Evolutionary conservation across 2,888 invertebrate genomes (phyloP).

Genomic region (Myopa testacea): DNA sequence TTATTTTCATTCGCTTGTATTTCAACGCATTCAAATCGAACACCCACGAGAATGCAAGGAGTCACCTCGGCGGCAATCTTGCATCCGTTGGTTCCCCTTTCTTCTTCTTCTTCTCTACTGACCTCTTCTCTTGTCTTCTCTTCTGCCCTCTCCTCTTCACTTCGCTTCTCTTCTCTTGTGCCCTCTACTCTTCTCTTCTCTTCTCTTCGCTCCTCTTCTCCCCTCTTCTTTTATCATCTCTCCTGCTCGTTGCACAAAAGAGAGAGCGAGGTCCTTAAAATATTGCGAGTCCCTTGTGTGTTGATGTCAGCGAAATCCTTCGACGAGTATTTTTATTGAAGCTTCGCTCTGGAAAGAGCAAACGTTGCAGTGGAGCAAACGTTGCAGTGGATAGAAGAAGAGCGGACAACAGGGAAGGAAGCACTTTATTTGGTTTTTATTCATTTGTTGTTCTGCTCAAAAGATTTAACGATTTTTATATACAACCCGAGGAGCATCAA

Average conservation of each 20-base stretch:
- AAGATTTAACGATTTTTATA: neutral
- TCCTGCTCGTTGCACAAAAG: too few species aligned
- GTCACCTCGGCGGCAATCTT: too few species aligned
- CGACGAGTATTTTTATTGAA: conserved; percentile 3
- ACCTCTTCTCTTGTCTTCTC: too few species aligned
- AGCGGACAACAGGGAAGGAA: neutral
- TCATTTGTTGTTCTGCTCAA: neutral
- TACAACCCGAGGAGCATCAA: neutral
- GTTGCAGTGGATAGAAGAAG: neutral
- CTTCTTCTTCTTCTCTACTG: too few species aligned
- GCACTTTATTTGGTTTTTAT: neutral
- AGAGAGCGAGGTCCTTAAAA: conserved; percentile 27
- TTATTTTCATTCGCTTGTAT: too few species aligned
- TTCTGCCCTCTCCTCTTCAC: too few species aligned
- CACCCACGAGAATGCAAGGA: too few species aligned
- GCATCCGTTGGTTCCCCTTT: neutral
- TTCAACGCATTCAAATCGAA: too few species aligned
- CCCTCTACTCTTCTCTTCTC: too few species aligned
- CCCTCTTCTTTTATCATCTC: too few species aligned
- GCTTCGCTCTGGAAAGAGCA: neutral
- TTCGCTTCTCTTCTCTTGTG: neutral
- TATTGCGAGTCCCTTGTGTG: conserved; percentile 31
- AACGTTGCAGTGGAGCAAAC: neutral
- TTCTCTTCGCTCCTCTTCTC: too few species aligned
- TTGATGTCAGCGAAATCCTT: conserved; percentile 30